These are phyloP conservation scores for Halisarca cf. caerulea DNA, from an alignment of 37 sponge, comb jelly and placozoan genomes.

Conservation along the genomic window DNA sequence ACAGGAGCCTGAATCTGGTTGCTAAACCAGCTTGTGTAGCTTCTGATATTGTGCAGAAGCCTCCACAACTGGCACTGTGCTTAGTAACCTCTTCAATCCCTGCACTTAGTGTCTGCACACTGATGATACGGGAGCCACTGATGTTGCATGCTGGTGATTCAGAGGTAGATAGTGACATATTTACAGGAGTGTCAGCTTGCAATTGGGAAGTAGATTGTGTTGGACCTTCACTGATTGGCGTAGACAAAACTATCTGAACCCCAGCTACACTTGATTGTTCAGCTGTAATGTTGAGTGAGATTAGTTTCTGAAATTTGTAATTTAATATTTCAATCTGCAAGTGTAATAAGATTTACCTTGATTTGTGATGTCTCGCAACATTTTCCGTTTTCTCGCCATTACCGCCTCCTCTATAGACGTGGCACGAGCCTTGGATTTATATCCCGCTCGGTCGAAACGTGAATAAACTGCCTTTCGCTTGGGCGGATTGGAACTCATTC, in stretches of 20 bases:
- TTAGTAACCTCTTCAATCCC: background rate
- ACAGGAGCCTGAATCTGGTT: slow-evolving; percentile 9
- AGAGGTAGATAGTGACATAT: too few relatives aligned
- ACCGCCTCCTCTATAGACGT: background rate
- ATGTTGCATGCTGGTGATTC: too few relatives aligned
- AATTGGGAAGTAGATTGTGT: too few relatives aligned
- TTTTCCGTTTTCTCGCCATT: background rate
- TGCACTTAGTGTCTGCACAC: background rate
- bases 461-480: background rate
- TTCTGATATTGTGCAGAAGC: background rate
- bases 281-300: background rate
- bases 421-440: background rate
- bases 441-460: background rate
- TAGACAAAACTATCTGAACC: too few relatives aligned
- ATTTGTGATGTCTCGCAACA: background rate
- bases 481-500: background rate
- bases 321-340: background rate
- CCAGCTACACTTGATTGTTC: background rate
- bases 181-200: too few relatives aligned
- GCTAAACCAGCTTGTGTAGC: background rate
- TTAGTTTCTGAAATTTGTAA: background rate
- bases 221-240: background rate
- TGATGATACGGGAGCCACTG: background rate
- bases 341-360: background rate
- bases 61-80: slow-evolving; percentile 26